Evolutionary conservation across 2,797 vertebrate species (phyloP).

Genomic region (Cynopterus sphinx): DNA sequence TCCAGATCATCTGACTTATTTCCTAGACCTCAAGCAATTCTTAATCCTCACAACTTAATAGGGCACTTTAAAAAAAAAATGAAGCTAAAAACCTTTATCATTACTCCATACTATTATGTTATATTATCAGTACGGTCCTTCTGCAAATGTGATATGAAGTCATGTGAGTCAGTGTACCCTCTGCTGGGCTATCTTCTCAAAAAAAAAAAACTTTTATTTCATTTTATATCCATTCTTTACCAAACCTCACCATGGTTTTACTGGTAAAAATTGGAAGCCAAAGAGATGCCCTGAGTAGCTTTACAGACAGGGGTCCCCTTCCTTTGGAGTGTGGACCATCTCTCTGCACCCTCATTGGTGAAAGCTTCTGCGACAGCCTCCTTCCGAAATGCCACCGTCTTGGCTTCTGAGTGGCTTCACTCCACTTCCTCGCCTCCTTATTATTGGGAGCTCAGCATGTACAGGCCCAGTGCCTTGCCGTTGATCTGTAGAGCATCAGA

Average conservation of each 20-base stretch:
- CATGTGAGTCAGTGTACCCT: background rate
- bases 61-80: background rate
- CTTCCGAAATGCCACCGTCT: background rate
- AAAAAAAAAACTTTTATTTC: background rate
- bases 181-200: background rate
- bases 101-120: background rate
- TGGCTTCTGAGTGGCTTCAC: background rate
- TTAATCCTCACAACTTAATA: conserved; percentile 21
- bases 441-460: background rate
- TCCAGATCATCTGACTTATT: background rate
- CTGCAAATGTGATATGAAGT: background rate
- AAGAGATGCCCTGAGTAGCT: background rate
- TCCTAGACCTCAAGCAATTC: conserved; percentile 22
- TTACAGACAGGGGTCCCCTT: background rate
- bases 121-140: background rate
- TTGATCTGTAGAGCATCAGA: background rate
- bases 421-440: background rate
- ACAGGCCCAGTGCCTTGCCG: background rate
- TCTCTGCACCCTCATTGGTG: background rate
- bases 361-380: background rate
- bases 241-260: background rate
- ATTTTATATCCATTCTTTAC: background rate
- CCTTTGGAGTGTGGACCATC: background rate
- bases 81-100: background rate
- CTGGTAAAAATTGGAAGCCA: background rate